Evolutionary conservation across 2,797 vertebrate species (phyloP).

Genomic region (Eptatretus atami): DNA sequence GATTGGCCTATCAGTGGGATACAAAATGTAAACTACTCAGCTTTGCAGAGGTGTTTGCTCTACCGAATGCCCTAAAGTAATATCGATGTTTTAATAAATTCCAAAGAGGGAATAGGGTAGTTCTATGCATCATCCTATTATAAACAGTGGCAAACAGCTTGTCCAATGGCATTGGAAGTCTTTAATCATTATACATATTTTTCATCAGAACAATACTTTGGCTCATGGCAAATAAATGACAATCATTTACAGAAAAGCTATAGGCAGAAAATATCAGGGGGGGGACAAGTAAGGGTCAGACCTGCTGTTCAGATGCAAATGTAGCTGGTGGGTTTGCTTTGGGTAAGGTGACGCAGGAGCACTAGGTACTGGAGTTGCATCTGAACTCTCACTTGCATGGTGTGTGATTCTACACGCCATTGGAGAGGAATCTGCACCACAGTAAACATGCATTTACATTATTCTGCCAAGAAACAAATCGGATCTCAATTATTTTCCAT

Average conservation of each 20-base stretch:
- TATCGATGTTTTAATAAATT: too few relatives aligned
- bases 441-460: too few relatives aligned
- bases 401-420: too few relatives aligned
- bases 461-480: too few relatives aligned
- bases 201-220: neutral
- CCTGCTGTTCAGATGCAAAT: constrained; percentile 23
- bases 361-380: constrained; percentile 15
- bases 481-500: too few relatives aligned
- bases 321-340: constrained; percentile 33
- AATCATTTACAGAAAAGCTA: neutral
- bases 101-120: too few relatives aligned
- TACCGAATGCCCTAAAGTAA: too few relatives aligned
- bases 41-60: too few relatives aligned
- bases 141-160: neutral
- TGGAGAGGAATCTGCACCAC: too few relatives aligned
- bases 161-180: neutral
- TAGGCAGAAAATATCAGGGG: neutral
- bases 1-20: too few relatives aligned
- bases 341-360: constrained; percentile 45
- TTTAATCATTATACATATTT: neutral
- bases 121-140: neutral
- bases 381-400: too few relatives aligned
- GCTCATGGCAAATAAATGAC: neutral
- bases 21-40: too few relatives aligned
- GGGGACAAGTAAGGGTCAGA: constrained; percentile 12